Conservation (phyloP, 2,797 vertebrate genomes). For the Coilia nasus region DNA sequence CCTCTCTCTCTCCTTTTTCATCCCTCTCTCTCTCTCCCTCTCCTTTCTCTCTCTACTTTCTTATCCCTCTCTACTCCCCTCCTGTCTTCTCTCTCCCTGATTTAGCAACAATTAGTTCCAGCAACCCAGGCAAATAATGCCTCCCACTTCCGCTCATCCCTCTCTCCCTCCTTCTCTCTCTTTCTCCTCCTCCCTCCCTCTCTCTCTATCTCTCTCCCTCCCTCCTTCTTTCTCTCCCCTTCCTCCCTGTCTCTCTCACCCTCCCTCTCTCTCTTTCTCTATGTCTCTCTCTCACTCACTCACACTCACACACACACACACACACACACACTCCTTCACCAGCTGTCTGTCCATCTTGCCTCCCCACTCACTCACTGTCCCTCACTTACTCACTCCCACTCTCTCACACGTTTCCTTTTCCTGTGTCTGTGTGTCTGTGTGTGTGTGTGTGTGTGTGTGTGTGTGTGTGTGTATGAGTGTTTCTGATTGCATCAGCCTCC, state of each 20-base stretch:
- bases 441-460: too few relatives aligned
- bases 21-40: not conserved
- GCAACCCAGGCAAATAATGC: not conserved
- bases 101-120: conserved; percentile 1
- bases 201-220: not conserved
- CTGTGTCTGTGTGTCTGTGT: not conserved
- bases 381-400: not conserved
- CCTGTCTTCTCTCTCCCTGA: not conserved
- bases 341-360: too few relatives aligned
- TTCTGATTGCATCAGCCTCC: not conserved
- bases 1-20: not conserved
- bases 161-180: not conserved
- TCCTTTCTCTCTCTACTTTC: not conserved
- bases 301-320: too few relatives aligned
- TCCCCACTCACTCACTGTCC: too few relatives aligned
- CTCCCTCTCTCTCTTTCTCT: too few relatives aligned
- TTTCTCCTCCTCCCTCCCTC: not conserved
- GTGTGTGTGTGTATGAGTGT: not conserved
- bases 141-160: not conserved
- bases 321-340: too few relatives aligned
- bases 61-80: not conserved
- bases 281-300: too few relatives aligned
- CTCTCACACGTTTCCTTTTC: not conserved
- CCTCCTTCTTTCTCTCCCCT: not conserved
- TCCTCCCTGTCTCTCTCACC: too few relatives aligned